A percentile compares a stretch with the other conserved stretches of the same genome.
Evolutionary conservation across 1,140 invertebrate genomes (phyloP).

Genomic region (Neodiprion pinetum): DNA sequence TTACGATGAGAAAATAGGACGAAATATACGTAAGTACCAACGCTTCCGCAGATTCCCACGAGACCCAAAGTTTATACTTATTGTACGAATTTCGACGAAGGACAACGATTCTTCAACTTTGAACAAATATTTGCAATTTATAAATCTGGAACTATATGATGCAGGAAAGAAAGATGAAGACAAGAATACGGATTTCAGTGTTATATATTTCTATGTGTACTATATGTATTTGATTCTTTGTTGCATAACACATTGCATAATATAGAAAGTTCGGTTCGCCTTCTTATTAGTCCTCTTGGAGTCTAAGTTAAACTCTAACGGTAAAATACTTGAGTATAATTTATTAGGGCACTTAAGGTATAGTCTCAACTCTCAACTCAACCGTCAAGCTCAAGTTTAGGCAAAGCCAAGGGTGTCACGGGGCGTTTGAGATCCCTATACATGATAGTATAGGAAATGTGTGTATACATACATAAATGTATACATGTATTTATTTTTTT

Average conservation of each 20-base stretch:
- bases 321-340: slow-evolving; percentile 37
- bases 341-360: slow-evolving; percentile 54
- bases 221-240: neutral
- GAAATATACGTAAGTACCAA: neutral
- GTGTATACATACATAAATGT: no score
- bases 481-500: slow-evolving; percentile 18
- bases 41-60: no score
- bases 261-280: neutral
- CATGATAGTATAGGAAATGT: no score
- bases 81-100: no score
- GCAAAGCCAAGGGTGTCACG: neutral
- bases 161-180: no score
- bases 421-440: slow-evolving; percentile 43
- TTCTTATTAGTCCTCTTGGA: neutral
- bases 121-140: no score
- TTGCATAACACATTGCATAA: neutral
- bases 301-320: slow-evolving; percentile 25
- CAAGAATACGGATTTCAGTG: no score
- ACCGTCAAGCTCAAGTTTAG: neutral
- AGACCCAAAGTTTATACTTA: no score
- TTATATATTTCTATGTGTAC: no score
- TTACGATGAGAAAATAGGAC: neutral
- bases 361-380: neutral
- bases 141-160: no score
- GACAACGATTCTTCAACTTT: no score